These are phyloP conservation scores for Peromyscus nudipes DNA, from an alignment of 2,797 vertebrate genomes.

Conservation along the genomic window DNA sequence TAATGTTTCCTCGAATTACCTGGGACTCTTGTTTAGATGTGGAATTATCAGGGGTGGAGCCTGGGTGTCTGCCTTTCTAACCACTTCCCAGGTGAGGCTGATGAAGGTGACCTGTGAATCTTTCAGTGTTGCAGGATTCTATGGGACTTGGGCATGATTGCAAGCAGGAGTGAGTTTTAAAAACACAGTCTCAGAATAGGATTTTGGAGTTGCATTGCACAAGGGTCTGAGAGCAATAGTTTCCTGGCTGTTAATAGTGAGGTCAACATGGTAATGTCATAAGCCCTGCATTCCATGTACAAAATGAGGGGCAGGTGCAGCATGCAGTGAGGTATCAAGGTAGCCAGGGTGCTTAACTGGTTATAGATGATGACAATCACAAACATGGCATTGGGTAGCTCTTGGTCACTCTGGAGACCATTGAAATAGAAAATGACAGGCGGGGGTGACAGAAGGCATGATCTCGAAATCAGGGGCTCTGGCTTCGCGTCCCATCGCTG, in stretches of 20 bases:
- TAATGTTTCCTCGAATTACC: neutral
- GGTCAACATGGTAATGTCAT: too few species aligned
- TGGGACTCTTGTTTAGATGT: neutral
- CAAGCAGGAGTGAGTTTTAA: neutral
- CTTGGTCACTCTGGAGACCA: neutral
- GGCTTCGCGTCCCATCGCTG: neutral
- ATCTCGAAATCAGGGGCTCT: neutral
- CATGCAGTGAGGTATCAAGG: neutral
- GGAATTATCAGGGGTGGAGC: neutral
- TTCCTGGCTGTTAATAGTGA: neutral
- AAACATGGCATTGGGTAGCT: neutral
- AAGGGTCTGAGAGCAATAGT: neutral
- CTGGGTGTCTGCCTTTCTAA: neutral
- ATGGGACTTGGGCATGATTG: neutral
- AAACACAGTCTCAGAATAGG: neutral
- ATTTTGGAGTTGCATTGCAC: neutral
- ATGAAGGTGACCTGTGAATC: neutral
- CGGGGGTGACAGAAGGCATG: accelerated
- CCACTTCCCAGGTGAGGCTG: neutral
- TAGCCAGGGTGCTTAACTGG: neutral
- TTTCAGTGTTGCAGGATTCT: neutral
- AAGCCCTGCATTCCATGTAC: neutral
- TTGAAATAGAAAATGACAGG: neutral
- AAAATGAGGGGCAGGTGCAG: neutral
- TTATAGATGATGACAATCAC: neutral